Evolutionary conservation across 1,140 invertebrate species (phyloP).

Genomic region (Euwallacea fornicatus): DNA sequence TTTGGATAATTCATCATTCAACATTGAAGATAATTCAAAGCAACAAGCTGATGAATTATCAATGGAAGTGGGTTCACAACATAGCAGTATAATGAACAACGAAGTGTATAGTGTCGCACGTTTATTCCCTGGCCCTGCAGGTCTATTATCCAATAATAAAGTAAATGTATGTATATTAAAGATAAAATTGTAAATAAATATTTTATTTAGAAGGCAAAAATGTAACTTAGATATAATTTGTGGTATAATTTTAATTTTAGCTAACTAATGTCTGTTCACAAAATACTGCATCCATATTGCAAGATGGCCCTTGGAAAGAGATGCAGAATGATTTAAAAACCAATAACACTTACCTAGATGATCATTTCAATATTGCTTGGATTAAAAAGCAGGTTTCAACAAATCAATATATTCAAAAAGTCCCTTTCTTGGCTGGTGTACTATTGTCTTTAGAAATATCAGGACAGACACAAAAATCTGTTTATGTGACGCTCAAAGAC

Average conservation of each 20-base stretch:
- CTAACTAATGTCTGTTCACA: constrained; percentile 30
- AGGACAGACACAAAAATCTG: constrained; percentile 31
- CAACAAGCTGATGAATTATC: too few relatives aligned
- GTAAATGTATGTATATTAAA: constrained; percentile 1
- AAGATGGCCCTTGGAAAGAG: constrained; percentile 35
- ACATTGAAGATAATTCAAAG: too few relatives aligned
- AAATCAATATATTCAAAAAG: constrained; percentile 36
- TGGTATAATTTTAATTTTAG: not conserved
- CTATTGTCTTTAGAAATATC: constrained; percentile 33
- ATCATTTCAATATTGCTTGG: constrained; percentile 44
- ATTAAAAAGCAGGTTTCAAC: constrained; percentile 33
- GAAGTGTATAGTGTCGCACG: constrained; percentile 20
- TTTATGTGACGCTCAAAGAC: constrained; percentile 40
- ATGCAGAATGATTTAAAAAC: constrained; percentile 34
- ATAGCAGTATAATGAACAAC: too few relatives aligned
- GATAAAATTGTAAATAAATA: not conserved
- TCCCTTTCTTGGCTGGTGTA: constrained; percentile 40
- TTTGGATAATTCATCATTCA: too few relatives aligned
- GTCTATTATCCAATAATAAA: constrained; percentile 30
- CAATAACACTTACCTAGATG: constrained; percentile 21
- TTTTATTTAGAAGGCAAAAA: not conserved
- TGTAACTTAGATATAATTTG: too few relatives aligned
- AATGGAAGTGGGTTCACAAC: too few relatives aligned
- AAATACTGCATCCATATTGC: constrained; percentile 17
- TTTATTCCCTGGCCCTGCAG: constrained; percentile 42